Percentiles rank a stretch among this genome's conserved stretches.
Conservation (phyloP, 2,888 invertebrate species). For the Coelinius sp. region DNA sequence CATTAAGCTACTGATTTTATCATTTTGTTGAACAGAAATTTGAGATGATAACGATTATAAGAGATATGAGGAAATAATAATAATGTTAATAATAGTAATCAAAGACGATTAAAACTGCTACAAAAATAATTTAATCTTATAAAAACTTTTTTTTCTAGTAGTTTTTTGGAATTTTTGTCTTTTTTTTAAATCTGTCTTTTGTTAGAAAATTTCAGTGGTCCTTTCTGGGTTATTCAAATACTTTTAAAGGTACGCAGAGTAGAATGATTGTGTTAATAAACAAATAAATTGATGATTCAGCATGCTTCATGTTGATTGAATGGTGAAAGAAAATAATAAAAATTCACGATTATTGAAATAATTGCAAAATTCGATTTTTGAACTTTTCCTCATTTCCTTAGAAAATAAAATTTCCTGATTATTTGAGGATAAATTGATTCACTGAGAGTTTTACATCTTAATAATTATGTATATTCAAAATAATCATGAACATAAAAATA, state of each 20-base stretch:
- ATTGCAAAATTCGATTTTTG: not conserved
- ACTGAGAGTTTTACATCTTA: not conserved
- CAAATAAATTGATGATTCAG: not conserved
- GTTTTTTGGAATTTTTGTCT: slow-evolving; percentile 33
- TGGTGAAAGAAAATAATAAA: not conserved
- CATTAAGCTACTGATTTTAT: no score
- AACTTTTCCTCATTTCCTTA: no score
- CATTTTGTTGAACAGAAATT: not conserved
- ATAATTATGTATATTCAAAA: not conserved
- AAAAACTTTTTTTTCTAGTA: slow-evolving; percentile 42
- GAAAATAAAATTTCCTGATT: not conserved
- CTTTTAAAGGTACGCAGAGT: slow-evolving; percentile 41
- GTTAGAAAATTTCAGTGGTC: slow-evolving; percentile 25
- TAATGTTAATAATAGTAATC: slow-evolving; percentile 26
- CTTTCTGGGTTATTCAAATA: slow-evolving; percentile 19
- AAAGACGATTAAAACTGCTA: slow-evolving; percentile 52
- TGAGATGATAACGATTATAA: slow-evolving; percentile 7
- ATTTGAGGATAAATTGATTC: not conserved
- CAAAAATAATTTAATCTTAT: slow-evolving; percentile 58
- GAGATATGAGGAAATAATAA: slow-evolving; percentile 9
- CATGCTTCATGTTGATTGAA: not conserved
- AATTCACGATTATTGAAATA: not conserved
- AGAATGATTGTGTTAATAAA: not conserved
- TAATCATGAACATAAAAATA: not conserved
- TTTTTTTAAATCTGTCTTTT: slow-evolving; percentile 25